phyloP scores from a whole-genome alignment of 2,888 invertebrate species.

The Diabrotica balteata region DNA sequence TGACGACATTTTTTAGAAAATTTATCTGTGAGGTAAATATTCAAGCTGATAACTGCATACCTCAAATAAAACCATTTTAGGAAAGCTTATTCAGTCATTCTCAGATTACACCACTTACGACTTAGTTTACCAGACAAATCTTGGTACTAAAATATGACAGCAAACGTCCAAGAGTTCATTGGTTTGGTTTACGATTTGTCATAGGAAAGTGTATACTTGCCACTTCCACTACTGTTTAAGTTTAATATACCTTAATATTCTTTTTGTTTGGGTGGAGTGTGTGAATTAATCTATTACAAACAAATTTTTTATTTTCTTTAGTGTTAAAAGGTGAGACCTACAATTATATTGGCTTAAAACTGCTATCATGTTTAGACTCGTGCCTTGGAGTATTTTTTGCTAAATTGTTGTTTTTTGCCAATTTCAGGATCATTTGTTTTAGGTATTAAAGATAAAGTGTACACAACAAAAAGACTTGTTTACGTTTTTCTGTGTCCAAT shows the following conservation, averaged over 20 bases:
- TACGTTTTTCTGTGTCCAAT: too few relatives aligned
- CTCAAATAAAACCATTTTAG: constrained; percentile 12
- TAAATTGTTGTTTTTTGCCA: too few relatives aligned
- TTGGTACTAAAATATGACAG: neutral
- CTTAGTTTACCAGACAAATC: constrained; percentile 7
- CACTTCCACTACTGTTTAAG: constrained; percentile 9
- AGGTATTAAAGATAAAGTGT: too few relatives aligned
- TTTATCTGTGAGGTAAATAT: constrained; percentile 1
- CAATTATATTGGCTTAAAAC: neutral
- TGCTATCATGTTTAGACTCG: too few relatives aligned
- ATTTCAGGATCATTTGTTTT: too few relatives aligned
- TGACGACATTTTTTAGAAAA: too few relatives aligned
- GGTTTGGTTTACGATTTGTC: constrained; percentile 20
- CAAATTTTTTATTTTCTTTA: too few relatives aligned
- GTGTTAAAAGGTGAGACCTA: neutral
- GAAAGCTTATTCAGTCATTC: constrained; percentile 21
- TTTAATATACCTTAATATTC: neutral
- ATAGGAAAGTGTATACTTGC: constrained; percentile 10
- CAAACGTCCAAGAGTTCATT: neutral
- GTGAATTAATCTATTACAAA: neutral
- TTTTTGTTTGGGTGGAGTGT: constrained; percentile 14
- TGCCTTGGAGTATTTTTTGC: too few relatives aligned
- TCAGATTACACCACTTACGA: constrained; percentile 6
- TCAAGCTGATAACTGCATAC: constrained; percentile 12
- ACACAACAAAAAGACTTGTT: too few relatives aligned